Evolutionary conservation across 1,140 invertebrate genomes (phyloP), one percentile per base, ranked within the genome.

Genomic region (Agrypnia vestita): DNA sequence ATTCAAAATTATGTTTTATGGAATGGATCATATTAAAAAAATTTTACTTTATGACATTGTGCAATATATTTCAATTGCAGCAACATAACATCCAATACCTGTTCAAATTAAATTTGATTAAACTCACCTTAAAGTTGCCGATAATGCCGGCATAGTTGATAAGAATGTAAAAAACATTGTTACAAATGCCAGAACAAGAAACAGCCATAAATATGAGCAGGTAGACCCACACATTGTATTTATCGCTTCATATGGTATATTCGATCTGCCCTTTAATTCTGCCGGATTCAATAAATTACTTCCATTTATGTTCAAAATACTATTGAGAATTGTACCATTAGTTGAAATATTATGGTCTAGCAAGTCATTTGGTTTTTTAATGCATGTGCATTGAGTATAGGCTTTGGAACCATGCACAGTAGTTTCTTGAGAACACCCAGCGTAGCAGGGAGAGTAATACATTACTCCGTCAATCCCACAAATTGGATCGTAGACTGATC

Each of bases 361-460:
- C 0, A 44, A 76, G 17, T 43, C 59, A 44, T 55, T 76, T 13
- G 51, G 64, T 21, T 49, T 35, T 11, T 44, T 25, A 13, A 91
- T 86, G 80, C 93, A 94, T 4, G 84, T 87, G 84, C 93, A 94
- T 55, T 92, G 86, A 8, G 85, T 84, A 84, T 92, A 94, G 0
- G 91, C 83, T 78, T 87, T 86, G 15, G 85, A 79, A 51, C 84
- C 81, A 56, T 88, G 85, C 17, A 83, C 83, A 12, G 85, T 85
- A 7, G 85, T 84, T 79, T 91, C 90, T 46, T 85, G 62, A 15
- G 87, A 86, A 86, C 96, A 97, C 43, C 95, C 96, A 0, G 96
- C 96, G 88, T 94, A 92, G 85, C 96, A 97, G 0, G 96, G 93
- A 47, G 95, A 96, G 87, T 94, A 96, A 86, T 96, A 97, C 82